Base-by-base conservation (phyloP, 2,888 invertebrate genomes). In the Tinea pellionella region DNA sequence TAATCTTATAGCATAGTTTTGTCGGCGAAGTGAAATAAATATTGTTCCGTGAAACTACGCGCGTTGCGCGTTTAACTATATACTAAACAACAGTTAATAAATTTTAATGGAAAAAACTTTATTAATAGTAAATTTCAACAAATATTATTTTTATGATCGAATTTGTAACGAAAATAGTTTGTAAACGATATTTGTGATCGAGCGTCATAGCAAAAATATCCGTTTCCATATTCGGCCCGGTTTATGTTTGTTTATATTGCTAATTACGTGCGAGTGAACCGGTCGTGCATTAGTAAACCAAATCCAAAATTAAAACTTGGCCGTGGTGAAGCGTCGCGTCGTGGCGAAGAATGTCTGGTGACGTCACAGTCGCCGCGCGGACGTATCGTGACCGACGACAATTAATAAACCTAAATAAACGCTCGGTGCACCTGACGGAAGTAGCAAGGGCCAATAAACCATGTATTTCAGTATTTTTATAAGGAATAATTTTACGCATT, bases 121-220 rank as follows among this genome's bases (percentile, higher is more conserved):
- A 91, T 90, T 71, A 95, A 95, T 43, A 95, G 37, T 9, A 2
- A 12, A 37, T 37, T 37, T 37, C 37, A 37, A 37, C 37, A 37
- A 37, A 37, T 37, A 37, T 37, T 37, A 37, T 37, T 37, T 2
- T 37, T 37, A 37, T 37, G 37, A 37, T 37, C 37, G 9, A 37
- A 37, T 37, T 37, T 37, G 6, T 37, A 12, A 37, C 47, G n/a
- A 15, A 15, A 47, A 47, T 47, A 47, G 47, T 16, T 47, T 13
- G 9, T 16, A 41, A 41, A 13, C 41, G 47, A 16, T 47, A 47
- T 47, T 47, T 47, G 15, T 15, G 47, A 47, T 47, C 9, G 47
- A 47, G 16, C 47, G 47, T 47, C 47, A 41, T 41, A 41, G 15
- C 13, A 2, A n/a, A n/a, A 37, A 57, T 64, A 70, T 68, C 65